Conservation (phyloP, 2,113 vertebrate species). For the Antennarius striatus region DNA sequence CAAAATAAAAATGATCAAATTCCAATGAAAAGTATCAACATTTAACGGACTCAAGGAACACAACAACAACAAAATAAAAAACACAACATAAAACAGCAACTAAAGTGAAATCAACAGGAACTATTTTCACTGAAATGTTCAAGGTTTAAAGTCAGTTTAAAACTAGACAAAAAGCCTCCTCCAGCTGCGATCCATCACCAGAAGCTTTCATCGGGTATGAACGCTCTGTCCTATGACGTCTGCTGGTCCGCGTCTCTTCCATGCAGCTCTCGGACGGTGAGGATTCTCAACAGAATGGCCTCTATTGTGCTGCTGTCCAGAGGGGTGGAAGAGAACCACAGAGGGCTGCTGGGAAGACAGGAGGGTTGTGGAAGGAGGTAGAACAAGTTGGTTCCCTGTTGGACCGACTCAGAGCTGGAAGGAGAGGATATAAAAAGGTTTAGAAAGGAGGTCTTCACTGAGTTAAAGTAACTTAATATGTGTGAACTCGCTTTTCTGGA, state of each 20-base stretch:
- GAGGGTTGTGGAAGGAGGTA: slow-evolving; percentile 89
- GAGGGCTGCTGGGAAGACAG: slow-evolving; percentile 89
- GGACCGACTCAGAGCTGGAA: slow-evolving; percentile 86
- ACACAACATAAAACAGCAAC: no score
- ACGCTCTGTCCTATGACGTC: neutral
- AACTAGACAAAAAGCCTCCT: neutral
- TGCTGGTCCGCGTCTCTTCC: slow-evolving; percentile 39
- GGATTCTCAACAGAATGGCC: slow-evolving; percentile 88
- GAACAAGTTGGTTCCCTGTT: slow-evolving; percentile 85
- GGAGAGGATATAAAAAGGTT: neutral
- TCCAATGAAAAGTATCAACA: no score
- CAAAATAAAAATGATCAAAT: no score
- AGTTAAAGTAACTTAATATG: no score
- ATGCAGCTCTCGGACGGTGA: slow-evolving; percentile 87
- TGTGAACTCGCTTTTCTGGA: no score
- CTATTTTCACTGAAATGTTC: no score
- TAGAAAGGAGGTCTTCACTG: neutral
- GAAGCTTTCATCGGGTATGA: neutral
- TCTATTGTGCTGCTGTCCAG: slow-evolving; percentile 87
- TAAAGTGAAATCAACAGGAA: no score
- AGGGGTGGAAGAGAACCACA: slow-evolving; percentile 88
- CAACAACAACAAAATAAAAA: no score
- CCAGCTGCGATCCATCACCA: neutral
- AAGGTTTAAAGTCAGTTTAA: no score
- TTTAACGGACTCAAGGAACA: no score